Percentiles rank a stretch among this genome's conserved stretches.
phyloP scores from a whole-genome alignment of 2,113 vertebrate genomes.

The Phycodurus eques region DNA sequence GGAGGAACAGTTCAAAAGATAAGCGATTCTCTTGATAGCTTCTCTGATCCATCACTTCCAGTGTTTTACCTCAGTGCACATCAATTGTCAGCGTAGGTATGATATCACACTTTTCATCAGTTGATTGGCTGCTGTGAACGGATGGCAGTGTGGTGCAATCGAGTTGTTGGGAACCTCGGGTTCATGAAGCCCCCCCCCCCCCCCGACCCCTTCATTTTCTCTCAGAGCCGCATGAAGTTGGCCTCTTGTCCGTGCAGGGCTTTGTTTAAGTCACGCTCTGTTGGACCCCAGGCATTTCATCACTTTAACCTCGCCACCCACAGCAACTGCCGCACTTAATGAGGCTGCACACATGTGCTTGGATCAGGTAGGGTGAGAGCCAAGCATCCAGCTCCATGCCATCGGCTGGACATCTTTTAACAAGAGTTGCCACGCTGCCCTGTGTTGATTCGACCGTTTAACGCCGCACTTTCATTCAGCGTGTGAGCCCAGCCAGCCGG shows the following conservation, averaged over 20 bases:
- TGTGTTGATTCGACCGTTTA: constrained; percentile 19
- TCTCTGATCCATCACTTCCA: constrained; percentile 46
- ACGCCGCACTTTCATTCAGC: constrained; percentile 43
- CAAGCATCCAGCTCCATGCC: constrained; percentile 37
- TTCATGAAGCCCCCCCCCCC: constrained; percentile 65
- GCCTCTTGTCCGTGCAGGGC: constrained; percentile 87
- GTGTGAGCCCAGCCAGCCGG: constrained; percentile 76
- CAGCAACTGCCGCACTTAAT: constrained; percentile 92
- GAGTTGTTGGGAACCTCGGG: constrained; percentile 72
- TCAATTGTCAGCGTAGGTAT: constrained; percentile 61
- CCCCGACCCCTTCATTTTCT: constrained; percentile 55
- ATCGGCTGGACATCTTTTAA: constrained; percentile 33
- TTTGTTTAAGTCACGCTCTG: constrained; percentile 92
- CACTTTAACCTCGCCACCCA: constrained; percentile 94
- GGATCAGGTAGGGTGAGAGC: constrained; percentile 78
- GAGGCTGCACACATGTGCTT: constrained; percentile 83
- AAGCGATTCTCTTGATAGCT: constrained; percentile 8
- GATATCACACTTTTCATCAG: constrained; percentile 65
- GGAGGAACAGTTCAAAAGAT: background rate
- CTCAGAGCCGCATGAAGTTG: constrained; percentile 77
- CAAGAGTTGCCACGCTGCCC: constrained; percentile 22
- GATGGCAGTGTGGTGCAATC: constrained; percentile 74
- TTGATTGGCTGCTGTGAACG: constrained; percentile 69
- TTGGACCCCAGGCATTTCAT: constrained; percentile 89
- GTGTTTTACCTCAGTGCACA: constrained; percentile 61